Evolutionary conservation across 2,113 vertebrate genomes (phyloP).

Genomic region (Chionomys nivalis): DNA sequence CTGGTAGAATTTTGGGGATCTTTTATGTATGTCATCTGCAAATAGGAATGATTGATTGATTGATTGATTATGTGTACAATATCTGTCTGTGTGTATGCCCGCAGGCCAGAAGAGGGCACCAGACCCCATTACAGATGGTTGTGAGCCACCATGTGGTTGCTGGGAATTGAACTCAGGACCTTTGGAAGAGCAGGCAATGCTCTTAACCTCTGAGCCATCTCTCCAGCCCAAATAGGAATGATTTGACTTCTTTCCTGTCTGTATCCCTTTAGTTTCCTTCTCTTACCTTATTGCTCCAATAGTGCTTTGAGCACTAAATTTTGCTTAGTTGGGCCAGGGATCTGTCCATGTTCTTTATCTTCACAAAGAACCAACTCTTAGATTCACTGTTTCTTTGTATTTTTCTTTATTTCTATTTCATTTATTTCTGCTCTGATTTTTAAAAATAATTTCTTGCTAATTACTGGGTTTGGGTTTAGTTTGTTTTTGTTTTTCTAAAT

Average conservation of each 20-base stretch:
- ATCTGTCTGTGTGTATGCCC: too few relatives aligned
- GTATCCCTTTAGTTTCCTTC: neutral
- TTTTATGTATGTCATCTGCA: neutral
- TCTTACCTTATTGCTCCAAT: neutral
- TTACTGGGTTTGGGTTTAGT: neutral
- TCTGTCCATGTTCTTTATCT: neutral
- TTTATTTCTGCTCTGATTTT: neutral
- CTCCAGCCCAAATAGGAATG: neutral
- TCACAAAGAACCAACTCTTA: neutral
- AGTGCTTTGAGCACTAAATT: neutral
- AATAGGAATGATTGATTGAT: neutral
- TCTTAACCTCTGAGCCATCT: too few relatives aligned
- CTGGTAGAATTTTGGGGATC: neutral
- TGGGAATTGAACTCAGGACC: too few relatives aligned
- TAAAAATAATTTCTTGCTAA: neutral
- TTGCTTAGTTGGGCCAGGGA: neutral
- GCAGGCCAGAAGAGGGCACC: too few relatives aligned
- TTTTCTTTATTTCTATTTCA: neutral
- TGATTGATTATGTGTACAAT: too few relatives aligned
- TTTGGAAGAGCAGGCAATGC: too few relatives aligned
- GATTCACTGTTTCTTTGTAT: neutral
- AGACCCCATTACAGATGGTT: too few relatives aligned
- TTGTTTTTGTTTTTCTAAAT: neutral
- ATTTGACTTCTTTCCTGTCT: neutral
- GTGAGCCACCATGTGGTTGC: too few relatives aligned